Conservation (phyloP, 1,140 invertebrate species). For the Phenacoccus solenopsis region DNA sequence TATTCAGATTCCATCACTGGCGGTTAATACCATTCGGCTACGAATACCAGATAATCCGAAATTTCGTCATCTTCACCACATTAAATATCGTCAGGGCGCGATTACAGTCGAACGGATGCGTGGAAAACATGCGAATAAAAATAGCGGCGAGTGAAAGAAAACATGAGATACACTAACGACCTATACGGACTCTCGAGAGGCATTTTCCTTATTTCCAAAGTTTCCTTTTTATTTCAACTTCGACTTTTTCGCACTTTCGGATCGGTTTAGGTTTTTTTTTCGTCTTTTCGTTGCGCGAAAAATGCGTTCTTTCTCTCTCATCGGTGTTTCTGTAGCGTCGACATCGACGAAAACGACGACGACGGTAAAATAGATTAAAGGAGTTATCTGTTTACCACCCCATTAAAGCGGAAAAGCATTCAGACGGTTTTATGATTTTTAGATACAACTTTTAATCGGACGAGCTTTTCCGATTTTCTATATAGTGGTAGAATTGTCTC, state of each 20-base stretch:
- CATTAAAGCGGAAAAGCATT: background rate
- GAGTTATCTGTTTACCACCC: slow-evolving; percentile 1
- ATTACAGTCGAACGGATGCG: too few relatives aligned
- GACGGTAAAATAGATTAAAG: slow-evolving; percentile 2
- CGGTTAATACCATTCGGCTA: too few relatives aligned
- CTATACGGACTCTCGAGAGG: background rate
- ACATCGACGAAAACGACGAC: too few relatives aligned
- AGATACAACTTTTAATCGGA: background rate
- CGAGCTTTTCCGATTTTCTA: background rate
- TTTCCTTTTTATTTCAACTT: background rate
- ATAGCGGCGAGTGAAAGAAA: background rate
- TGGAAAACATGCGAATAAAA: too few relatives aligned
- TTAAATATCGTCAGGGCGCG: too few relatives aligned
- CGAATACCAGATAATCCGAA: too few relatives aligned
- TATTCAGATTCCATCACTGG: background rate
- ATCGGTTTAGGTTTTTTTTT: background rate
- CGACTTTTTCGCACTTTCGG: background rate
- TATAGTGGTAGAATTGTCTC: background rate
- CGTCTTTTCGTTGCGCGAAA: background rate
- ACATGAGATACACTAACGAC: slow-evolving; percentile 1
- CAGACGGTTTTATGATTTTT: background rate
- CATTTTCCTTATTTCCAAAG: background rate
- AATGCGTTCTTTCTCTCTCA: background rate
- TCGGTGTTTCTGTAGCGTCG: too few relatives aligned
- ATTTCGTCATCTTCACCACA: too few relatives aligned